Base-by-base conservation (phyloP, 2,888 invertebrate species). In the Hyposoter didymator region DNA sequence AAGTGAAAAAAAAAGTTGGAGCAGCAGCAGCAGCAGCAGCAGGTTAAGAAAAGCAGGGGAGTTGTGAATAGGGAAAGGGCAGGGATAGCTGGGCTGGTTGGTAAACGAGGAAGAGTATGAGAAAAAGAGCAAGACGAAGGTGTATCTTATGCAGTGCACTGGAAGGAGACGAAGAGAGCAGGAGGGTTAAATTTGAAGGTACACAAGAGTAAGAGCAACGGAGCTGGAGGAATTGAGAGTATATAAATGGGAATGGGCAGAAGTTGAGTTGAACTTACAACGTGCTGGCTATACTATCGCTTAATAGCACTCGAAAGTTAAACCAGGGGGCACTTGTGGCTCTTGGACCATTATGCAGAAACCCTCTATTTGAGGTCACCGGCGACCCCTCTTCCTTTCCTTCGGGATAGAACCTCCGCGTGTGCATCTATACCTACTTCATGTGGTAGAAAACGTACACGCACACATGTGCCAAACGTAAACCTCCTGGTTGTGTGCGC, bases 291-390 rank as follows among this genome's bases (percentile, higher is more conserved):
- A 87, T 87, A 87, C 84, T 87, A 88, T 87, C 86, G 84, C 87
- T 88, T 90, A 91, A 91, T 89, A 88, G 89, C 89, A 90, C 91
- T 91, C 87, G 90, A 91, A 90, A 91, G 91, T 91, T 91, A 88
- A 88, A 87, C 90, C 89, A 90, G 89, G 59, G 89, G 88, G 89
- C 90, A 91, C 91, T 91, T 89, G 91, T 90, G 88, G 89, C 90
- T 89, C 89, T 73, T 88, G 88, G 85, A 88, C 89, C 88, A 89
- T 89, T 89, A 89, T 87, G 84, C 88, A 81, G 85, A 76, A 72
- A 81, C 75, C 82, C 75, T 85, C 83, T 69, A 76, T 73, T 72
- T 81, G 83, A 82, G 83, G 80, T 83, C 79, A 83, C 83, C 76
- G 62, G 76, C 85, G 80, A 75, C 82, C 85, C 78, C 82, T 85